Conservation (phyloP, 2,797 vertebrate species). For the Cryptoprocta ferox region DNA sequence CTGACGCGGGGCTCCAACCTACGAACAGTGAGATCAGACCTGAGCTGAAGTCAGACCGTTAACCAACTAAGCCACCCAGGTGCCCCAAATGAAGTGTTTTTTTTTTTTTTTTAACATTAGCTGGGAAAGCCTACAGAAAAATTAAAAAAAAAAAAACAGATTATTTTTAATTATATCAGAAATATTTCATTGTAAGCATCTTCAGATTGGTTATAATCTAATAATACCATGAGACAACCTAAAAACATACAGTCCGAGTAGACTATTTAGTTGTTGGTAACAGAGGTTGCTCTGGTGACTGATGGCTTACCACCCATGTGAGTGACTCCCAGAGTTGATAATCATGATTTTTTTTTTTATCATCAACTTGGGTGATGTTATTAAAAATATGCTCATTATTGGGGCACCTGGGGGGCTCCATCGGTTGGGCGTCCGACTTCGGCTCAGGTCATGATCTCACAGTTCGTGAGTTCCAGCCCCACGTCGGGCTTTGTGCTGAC, state of each 20-base stretch:
- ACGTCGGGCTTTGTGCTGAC: too few species aligned
- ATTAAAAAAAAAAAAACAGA: not conserved
- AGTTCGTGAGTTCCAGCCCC: too few species aligned
- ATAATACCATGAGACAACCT: not conserved
- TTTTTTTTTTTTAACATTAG: not conserved
- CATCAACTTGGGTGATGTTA: not conserved
- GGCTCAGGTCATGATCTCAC: too few species aligned
- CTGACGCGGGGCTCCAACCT: too few species aligned
- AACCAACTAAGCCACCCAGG: too few species aligned
- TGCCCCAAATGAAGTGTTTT: not conserved
- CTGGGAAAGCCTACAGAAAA: slow-evolving; percentile 15
- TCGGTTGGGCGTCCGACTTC: too few species aligned
- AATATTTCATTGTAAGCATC: not conserved
- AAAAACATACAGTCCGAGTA: not conserved
- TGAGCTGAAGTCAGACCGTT: too few species aligned
- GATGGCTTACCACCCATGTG: not conserved
- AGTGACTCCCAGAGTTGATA: not conserved
- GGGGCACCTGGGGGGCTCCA: too few species aligned
- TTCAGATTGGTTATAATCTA: not conserved
- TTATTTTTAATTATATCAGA: not conserved
- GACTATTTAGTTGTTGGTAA: not conserved
- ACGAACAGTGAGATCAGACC: too few species aligned
- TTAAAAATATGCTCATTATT: not conserved
- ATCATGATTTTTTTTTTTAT: not conserved
- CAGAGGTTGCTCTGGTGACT: not conserved